Percentiles rank a stretch among this genome's conserved stretches.
phyloP scores from a whole-genome alignment of 2,888 invertebrate species.

The Sphaerophoria rueppellii region DNA sequence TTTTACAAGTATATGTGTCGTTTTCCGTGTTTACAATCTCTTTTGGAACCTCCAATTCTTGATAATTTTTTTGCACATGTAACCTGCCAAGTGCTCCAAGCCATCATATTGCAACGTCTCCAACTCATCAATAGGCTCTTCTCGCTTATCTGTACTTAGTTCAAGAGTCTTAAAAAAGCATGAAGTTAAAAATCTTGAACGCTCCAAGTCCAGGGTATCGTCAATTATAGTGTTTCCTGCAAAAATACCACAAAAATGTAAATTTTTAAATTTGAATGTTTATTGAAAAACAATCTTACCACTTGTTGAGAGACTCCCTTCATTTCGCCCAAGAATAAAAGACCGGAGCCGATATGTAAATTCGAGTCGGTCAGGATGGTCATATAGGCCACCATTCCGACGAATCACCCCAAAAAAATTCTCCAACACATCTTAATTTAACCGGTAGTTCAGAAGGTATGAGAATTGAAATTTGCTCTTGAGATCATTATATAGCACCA shows the following conservation, averaged over 20 bases:
- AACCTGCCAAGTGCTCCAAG: conserved; percentile 16
- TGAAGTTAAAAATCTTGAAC: too few species aligned
- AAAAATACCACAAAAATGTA: too few species aligned
- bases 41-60: neutral
- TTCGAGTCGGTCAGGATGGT: conserved; percentile 20
- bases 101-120: conserved; percentile 1
- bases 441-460: neutral
- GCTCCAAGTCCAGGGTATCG: conserved; percentile 3
- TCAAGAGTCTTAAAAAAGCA: too few species aligned
- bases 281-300: neutral
- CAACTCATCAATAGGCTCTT: neutral
- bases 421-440: too few species aligned
- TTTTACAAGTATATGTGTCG: neutral
- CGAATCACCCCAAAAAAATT: conserved; percentile 20
- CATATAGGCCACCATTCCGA: neutral
- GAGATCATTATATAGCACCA: neutral
- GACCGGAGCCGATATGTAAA: conserved; percentile 25
- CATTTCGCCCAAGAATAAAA: too few species aligned
- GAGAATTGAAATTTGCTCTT: neutral
- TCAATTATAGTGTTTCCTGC: neutral
- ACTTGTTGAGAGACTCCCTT: conserved; percentile 2
- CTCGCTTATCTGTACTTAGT: neutral
- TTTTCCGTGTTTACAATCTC: neutral
- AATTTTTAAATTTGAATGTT: neutral
- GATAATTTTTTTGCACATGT: conserved; percentile 11